A percentile compares a stretch with the other conserved stretches of the same genome.
Conservation (phyloP, 2,113 vertebrate genomes). For the Psephotus haematonotus region DNA sequence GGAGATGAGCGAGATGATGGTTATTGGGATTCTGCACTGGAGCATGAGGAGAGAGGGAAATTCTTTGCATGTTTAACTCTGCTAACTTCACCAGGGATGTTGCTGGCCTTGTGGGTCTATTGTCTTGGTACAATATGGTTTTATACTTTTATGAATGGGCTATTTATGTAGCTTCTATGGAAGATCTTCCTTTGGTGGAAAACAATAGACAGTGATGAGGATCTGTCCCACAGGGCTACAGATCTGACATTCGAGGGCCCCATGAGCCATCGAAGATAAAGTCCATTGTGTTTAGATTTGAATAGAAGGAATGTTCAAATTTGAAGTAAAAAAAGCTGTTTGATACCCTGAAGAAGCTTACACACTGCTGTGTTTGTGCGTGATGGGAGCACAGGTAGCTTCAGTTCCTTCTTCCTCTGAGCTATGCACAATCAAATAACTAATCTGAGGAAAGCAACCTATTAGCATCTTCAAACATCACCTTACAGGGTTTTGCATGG, state of each 20-base stretch:
- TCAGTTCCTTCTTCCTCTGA: neutral
- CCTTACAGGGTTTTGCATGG: neutral
- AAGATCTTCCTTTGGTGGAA: neutral
- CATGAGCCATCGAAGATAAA: conserved; percentile 21
- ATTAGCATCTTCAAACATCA: neutral
- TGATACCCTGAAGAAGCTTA: neutral
- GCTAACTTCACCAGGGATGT: neutral
- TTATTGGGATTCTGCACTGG: neutral
- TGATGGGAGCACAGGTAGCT: neutral
- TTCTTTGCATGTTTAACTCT: neutral
- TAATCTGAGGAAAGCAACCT: neutral
- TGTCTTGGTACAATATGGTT: conserved; percentile 6
- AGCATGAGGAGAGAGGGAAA: neutral
- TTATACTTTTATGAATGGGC: neutral
- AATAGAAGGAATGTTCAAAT: neutral
- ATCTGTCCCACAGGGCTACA: neutral
- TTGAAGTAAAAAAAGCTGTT: neutral
- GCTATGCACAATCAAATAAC: neutral
- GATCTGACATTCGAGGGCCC: neutral
- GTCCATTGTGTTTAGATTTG: conserved; percentile 42
- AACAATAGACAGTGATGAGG: conserved; percentile 11
- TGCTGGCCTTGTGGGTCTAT: neutral
- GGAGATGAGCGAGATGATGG: neutral
- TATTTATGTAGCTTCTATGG: conserved; percentile 27
- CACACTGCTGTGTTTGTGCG: neutral